A percentile compares a stretch with the other conserved stretches of the same genome.
These are phyloP conservation scores for Leptarthrus brevirostris DNA, from an alignment of 2,888 invertebrate species.

Conservation along the genomic window DNA sequence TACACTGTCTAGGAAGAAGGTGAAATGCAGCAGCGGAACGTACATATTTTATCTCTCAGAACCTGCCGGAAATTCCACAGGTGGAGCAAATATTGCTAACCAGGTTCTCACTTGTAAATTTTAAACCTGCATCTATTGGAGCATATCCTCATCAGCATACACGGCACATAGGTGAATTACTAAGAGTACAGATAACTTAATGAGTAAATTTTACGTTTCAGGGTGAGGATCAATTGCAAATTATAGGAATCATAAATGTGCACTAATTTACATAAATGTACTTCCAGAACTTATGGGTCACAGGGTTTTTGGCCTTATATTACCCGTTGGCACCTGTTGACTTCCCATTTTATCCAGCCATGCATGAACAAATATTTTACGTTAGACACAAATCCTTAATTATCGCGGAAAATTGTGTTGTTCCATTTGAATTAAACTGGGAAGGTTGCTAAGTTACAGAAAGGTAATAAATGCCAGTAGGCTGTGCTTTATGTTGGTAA, in stretches of 20 bases:
- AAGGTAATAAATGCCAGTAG: too few species aligned
- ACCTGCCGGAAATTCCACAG: constrained; percentile 1
- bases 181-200: neutral
- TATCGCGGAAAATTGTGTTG: too few species aligned
- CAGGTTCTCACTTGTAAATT: too few species aligned
- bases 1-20: neutral
- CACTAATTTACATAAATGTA: too few species aligned
- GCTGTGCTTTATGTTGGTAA: too few species aligned
- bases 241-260: too few species aligned
- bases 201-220: neutral
- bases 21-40: neutral
- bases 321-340: too few species aligned
- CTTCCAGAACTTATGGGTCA: too few species aligned
- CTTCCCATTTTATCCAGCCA: too few species aligned
- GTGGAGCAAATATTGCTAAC: neutral
- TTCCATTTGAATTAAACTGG: neutral
- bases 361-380: too few species aligned
- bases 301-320: too few species aligned
- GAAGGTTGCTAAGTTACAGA: neutral
- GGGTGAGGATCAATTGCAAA: neutral
- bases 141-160: neutral
- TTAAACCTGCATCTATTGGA: neutral
- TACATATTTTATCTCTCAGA: neutral
- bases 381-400: too few species aligned
- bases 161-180: neutral